phyloP scores from a whole-genome alignment of 2,797 vertebrate genomes.

The Lacerta viridis region DNA sequence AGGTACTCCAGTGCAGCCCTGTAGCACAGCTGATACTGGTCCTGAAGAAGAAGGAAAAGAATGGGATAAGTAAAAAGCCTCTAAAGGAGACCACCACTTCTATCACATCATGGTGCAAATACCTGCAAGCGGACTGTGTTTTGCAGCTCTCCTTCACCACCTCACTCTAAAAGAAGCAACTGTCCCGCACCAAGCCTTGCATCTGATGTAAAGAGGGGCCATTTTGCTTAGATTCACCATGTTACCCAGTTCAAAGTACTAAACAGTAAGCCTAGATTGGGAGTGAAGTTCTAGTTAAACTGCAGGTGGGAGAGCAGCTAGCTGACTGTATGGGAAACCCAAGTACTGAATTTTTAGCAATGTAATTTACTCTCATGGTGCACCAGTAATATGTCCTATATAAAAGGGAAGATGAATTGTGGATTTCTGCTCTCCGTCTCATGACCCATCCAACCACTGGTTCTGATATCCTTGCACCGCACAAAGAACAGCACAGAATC shows the following conservation, averaged over 20 bases:
- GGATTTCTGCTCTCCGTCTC: neutral
- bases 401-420: neutral
- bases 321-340: neutral
- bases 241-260: neutral
- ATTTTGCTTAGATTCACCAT: neutral
- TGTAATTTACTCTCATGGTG: neutral
- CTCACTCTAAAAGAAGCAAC: neutral
- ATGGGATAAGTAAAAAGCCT: neutral
- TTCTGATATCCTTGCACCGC: neutral
- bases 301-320: neutral
- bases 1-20: conserved; percentile 96
- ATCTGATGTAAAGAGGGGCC: neutral
- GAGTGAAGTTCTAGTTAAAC: neutral
- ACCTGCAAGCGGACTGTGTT: neutral
- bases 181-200: neutral
- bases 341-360: neutral
- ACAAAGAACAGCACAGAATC: neutral
- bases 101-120: neutral
- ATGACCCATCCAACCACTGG: neutral
- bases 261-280: neutral
- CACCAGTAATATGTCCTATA: neutral
- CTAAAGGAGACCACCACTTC: neutral
- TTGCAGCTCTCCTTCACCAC: neutral
- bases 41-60: conserved; percentile 78
- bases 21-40: conserved; percentile 99